Base-by-base conservation (phyloP, 2,113 vertebrate species). In the Perca fluviatilis region DNA sequence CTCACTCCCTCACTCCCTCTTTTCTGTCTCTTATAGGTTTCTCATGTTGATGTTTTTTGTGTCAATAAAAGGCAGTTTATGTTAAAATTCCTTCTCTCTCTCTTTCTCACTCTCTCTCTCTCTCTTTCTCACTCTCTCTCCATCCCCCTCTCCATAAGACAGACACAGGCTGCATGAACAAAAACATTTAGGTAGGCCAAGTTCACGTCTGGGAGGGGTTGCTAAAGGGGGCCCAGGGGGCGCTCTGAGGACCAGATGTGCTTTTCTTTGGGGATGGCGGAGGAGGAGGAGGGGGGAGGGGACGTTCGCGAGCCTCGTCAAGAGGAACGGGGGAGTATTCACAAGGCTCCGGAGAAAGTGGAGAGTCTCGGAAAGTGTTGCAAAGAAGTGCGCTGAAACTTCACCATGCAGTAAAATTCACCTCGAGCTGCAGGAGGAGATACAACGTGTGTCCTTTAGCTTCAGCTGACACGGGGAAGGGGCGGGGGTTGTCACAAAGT, bases 171-270 rank as follows among this genome's bases (percentile, higher is more conserved):
- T 84, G 82, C 84, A 91, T 61, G 86, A 92, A 93, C 90, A 92
- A 94, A 94, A 93, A 93, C 94, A 94, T 92, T 88, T 88, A 90
- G 90, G 92, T 93, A 82, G 89, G 94, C 94, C 94, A 93, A 94
- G 89, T 93, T 90, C 87, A 91, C 63, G 64, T 91, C 85, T 91
- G 95, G 92, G 94, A 91, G 94, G 92, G 93, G 91, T 83, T 64
- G 46, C 62, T 79, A 25, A 83, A 74, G 81, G 93, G 88, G 91
- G 91, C 93, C 88, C 78, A 74, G 89, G 91, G 86, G 88, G 79
- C 43, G 82, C 81, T 82, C 84, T 80, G 75, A 90, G 66, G 80
- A 86, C 94, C 94, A 95, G 94, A 95, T 95, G 94, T 94, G 88
- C 57, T 83, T 75, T 82, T 57, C 57, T 87, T 80, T 40, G 27